Evolutionary conservation across 2,113 vertebrate genomes (phyloP).

Genomic region (Pongo abelii): DNA sequence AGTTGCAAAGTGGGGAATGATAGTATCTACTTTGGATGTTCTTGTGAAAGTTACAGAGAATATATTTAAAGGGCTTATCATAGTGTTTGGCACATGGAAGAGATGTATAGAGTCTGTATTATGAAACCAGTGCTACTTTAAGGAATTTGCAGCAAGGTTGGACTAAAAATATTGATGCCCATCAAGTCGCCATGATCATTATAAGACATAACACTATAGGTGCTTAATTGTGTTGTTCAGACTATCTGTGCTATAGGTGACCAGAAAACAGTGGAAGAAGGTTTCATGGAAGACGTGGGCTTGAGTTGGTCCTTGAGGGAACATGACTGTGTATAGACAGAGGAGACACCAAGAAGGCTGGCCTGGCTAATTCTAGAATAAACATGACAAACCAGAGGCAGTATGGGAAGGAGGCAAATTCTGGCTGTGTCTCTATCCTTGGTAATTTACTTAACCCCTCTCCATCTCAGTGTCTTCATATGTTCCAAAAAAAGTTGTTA

Average conservation of each 20-base stretch:
- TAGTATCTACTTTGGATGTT: background rate
- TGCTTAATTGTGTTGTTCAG: background rate
- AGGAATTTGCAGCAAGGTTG: background rate
- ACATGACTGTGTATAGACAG: background rate
- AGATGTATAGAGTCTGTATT: background rate
- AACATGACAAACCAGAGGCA: background rate
- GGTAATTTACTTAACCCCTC: background rate
- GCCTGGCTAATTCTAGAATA: background rate
- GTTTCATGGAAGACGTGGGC: background rate
- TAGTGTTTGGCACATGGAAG: background rate
- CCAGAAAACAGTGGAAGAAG: background rate
- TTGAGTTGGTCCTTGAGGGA: background rate
- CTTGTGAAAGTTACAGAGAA: background rate
- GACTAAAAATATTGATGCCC: background rate
- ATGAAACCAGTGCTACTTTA: background rate
- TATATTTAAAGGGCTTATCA: background rate
- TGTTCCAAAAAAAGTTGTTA: background rate
- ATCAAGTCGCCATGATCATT: background rate
- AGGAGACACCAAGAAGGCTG: background rate
- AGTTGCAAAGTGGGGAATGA: background rate
- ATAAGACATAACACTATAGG: rapidly evolving
- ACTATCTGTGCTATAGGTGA: background rate
- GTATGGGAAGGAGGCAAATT: background rate
- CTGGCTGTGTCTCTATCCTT: background rate
- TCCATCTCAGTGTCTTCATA: background rate